A percentile compares a stretch with the other conserved stretches of the same genome.
phyloP scores from a whole-genome alignment of 2,113 vertebrate genomes.

The Desmodus rotundus region DNA sequence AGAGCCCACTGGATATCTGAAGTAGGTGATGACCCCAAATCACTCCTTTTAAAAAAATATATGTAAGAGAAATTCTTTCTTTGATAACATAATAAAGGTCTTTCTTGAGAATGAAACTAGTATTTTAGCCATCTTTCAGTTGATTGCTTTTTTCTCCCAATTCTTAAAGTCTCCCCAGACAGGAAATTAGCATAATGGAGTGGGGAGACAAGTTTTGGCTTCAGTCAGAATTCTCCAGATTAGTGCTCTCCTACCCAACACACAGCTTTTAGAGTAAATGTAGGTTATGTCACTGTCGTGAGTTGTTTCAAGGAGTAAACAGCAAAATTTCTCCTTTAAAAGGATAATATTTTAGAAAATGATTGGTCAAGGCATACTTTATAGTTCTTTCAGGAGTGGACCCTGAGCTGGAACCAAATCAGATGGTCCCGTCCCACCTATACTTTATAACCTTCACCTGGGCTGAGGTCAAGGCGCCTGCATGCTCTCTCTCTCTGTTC shows the following conservation, averaged over 20 bases:
- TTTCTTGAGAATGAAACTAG: not conserved
- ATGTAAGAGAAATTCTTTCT: not conserved
- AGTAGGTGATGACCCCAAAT: not conserved
- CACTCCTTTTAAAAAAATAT: not conserved
- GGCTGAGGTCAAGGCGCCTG: not conserved
- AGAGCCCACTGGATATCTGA: not conserved
- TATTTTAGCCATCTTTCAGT: slow-evolving; percentile 13
- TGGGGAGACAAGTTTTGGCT: not conserved
- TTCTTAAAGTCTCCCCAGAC: not conserved
- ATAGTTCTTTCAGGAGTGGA: not conserved
- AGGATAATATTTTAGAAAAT: not conserved
- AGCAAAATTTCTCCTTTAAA: not conserved
- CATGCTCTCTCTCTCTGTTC: not conserved
- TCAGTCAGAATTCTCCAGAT: not conserved
- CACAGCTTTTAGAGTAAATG: not conserved
- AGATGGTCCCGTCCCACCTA: not conserved
- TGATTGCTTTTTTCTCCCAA: not conserved
- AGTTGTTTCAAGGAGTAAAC: not conserved
- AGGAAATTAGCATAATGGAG: not conserved
- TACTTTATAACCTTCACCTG: too few species aligned
- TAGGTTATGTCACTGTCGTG: not conserved
- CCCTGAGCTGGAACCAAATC: not conserved
- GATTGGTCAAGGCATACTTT: not conserved
- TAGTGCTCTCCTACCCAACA: not conserved
- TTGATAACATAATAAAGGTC: not conserved